Evolutionary conservation across 2,113 vertebrate genomes (phyloP), one percentile per base, ranked within the genome.

Genomic region (Chloropsis cyanopogon): DNA sequence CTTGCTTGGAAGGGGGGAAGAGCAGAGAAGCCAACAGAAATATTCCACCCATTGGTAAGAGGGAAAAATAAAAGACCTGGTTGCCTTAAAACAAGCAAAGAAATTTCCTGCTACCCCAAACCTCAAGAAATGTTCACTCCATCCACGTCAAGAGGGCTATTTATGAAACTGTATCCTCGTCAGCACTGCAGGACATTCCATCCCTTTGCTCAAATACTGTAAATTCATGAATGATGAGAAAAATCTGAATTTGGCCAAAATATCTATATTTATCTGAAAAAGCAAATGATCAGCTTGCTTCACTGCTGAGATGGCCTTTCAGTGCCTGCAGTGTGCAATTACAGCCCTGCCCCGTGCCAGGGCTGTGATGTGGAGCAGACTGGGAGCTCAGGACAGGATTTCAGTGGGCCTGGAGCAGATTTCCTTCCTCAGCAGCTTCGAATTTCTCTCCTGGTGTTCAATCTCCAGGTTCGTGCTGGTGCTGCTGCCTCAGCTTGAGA

Each of bases 141-240:
- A 46, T 39, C 39, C 73, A 86, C 54, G 65, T 98, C 97, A 97
- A 83, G 88, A 96, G 91, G 60, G 65, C 97, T 97, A 98, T 97
- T 98, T 97, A 95, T 97, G 94, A 95, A 98, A 96, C 88, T 96
- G 82, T 91, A 97, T 97, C 91, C 95, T 95, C 88, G 95, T 97
- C 96, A 97, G 95, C 78, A 80, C 91, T 93, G 94, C 77, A 97
- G 97, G 93, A 98, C 97, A 95, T 97, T 98, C 97, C 70, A 96
- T 98, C 95, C 95, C 86, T 94, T 70, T 86, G 75, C 96, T 97
- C 79, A 85, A 96, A 97, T 96, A 96, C 96, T 97, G 96, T 97
- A 97, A 97, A 98, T 97, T 97, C 96, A 95, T 83, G 95, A 97
- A 94, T 92, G 71, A 82, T 92, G 92, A 94, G 95, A 86, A 83